A percentile compares a stretch with the other conserved stretches of the same genome.
These are phyloP conservation scores for Xenops minutus DNA, from an alignment of 2,797 vertebrate genomes.

Conservation along the genomic window DNA sequence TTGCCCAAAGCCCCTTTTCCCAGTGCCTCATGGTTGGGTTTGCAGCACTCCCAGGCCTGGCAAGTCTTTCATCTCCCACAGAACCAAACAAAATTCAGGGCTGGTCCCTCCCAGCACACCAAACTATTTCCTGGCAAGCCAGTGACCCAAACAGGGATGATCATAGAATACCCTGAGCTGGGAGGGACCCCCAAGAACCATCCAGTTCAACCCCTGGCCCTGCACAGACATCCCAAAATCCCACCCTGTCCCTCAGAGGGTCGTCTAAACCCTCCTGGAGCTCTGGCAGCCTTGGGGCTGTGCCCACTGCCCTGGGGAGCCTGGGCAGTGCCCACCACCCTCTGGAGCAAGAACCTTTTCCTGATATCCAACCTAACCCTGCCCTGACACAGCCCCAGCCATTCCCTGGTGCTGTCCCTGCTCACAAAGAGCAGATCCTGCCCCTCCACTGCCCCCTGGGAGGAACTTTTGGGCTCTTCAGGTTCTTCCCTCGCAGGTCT, in stretches of 20 bases:
- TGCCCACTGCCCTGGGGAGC: too few species aligned
- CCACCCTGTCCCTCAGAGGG: too few species aligned
- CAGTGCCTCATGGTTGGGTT: fast-evolving
- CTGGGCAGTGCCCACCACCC: too few species aligned
- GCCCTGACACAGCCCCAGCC: too few species aligned
- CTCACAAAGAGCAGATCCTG: neutral
- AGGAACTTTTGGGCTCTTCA: neutral
- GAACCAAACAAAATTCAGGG: neutral
- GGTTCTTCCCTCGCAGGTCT: neutral
- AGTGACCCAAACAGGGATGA: neutral
- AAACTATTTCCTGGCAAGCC: fast-evolving
- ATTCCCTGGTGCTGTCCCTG: neutral
- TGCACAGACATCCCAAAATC: too few species aligned
- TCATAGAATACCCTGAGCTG: too few species aligned
- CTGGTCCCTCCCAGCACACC: neutral
- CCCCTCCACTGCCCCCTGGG: neutral
- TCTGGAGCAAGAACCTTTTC: too few species aligned
- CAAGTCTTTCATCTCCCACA: neutral
- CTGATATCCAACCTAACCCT: too few species aligned
- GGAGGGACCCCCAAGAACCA: too few species aligned
- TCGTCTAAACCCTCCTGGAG: too few species aligned
- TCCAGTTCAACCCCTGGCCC: too few species aligned
- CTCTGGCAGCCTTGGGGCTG: too few species aligned
- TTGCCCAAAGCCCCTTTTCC: fast-evolving
- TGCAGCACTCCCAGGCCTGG: neutral